Conservation (phyloP, 2,888 invertebrate species). For the Deroplatys truncata region DNA sequence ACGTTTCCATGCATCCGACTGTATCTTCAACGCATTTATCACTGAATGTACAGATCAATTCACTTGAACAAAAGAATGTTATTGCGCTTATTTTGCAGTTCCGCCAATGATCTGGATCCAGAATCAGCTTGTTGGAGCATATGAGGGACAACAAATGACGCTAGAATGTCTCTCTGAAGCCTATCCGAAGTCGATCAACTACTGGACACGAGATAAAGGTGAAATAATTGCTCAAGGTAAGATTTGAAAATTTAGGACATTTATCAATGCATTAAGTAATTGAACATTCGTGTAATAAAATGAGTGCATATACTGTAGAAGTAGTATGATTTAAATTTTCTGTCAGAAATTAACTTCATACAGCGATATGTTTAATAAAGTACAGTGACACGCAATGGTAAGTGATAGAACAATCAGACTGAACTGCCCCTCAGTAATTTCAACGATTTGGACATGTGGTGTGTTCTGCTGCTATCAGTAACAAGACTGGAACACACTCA, state of each 20-base stretch:
- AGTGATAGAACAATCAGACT: too few relatives aligned
- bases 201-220: slow-evolving; percentile 43
- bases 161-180: slow-evolving; percentile 45
- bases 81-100: slow-evolving; percentile 35
- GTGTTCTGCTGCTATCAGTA: too few relatives aligned
- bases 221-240: slow-evolving; percentile 40
- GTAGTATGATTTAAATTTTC: background rate
- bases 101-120: slow-evolving; percentile 45
- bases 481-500: too few relatives aligned
- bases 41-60: too few relatives aligned
- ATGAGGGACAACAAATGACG: slow-evolving; percentile 41
- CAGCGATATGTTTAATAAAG: too few relatives aligned
- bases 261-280: background rate
- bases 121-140: slow-evolving; percentile 43
- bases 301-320: background rate
- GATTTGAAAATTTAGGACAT: background rate
- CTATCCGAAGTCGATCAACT: slow-evolving; percentile 44
- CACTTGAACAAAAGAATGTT: background rate
- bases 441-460: too few relatives aligned
- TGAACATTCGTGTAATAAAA: background rate
- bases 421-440: too few relatives aligned
- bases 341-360: background rate
- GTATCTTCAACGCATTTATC: too few relatives aligned
- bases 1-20: too few relatives aligned
- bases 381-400: too few relatives aligned